Evolutionary conservation across 2,797 vertebrate species (phyloP).

Genomic region (Xiphorhynchus erythropygius): DNA sequence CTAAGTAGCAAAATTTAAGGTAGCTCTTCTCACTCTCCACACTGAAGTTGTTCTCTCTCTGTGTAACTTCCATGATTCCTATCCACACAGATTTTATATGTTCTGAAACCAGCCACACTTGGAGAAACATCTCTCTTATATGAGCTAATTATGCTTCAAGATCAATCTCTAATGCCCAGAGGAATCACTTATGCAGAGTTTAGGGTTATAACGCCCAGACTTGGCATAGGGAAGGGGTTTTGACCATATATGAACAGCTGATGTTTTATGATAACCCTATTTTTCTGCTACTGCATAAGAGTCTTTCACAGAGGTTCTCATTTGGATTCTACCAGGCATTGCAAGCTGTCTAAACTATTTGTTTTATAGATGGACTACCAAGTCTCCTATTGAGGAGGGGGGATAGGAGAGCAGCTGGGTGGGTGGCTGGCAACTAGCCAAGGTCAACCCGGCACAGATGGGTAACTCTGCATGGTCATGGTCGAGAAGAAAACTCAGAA

Average conservation of each 20-base stretch:
- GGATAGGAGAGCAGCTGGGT: background rate
- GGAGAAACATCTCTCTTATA: background rate
- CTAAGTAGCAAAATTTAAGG: background rate
- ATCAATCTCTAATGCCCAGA: background rate
- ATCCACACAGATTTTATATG: background rate
- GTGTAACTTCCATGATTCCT: background rate
- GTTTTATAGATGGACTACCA: background rate
- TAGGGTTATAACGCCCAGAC: background rate
- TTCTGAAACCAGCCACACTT: background rate
- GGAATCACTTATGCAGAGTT: background rate
- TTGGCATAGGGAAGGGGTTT: background rate
- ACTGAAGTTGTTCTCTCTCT: background rate
- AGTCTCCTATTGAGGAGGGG: background rate
- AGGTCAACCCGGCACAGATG: background rate
- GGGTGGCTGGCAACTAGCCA: background rate
- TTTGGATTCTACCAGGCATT: background rate
- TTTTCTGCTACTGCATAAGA: background rate
- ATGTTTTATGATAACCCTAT: background rate
- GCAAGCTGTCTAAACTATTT: background rate
- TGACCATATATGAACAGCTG: accelerated
- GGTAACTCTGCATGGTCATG: background rate
- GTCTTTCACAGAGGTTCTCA: background rate
- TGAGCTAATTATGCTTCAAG: background rate
- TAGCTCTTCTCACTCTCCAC: background rate
- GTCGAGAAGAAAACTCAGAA: background rate